Base-by-base conservation (phyloP, 2,888 invertebrate species). In the Aplocera efformata region DNA sequence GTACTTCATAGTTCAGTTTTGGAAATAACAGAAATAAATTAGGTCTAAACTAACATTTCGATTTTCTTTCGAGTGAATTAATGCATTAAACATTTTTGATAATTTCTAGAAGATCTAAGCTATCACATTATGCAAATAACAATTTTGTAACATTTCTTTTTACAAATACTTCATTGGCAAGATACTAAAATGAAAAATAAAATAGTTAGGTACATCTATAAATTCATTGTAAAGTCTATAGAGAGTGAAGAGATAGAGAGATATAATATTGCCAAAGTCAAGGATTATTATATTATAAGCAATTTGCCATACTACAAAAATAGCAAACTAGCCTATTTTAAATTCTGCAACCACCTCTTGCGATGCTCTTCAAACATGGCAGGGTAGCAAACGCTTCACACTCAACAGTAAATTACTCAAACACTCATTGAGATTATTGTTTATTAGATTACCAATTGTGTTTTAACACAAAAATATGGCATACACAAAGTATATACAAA, bases 81-180 rank as follows among this genome's bases (percentile, higher is more conserved):
- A 65, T 62, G 61, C 53, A 60, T 66, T 70, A 67, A n/a, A n/a
- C n/a, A n/a, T n/a, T 69, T 71, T 31, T 67, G 56, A 69, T 72
- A 70, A 64, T 66, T 67, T 64, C 67, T 67, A 81, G 67, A 82
- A 83, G 81, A 84, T 85, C 82, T 84, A 80, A 67, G 58, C 79
- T 84, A 85, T 86, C 86, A 85, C 83, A 81, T 72, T 68, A 59
- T 70, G 72, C 72, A 79, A 74, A 74, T 70, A 67, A 70, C 69
- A 75, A 72, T 72, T 75, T 74, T 64, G 64, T 72, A 71, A 64
- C 55, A 72, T 61, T 69, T 71, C 25, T 68, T 68, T 75, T 70
- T 71, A 76, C 67, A 79, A 79, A 83, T 81, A 86, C 76, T 85
- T 80, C 65, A 83, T 78, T 88, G 88, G 88, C 88, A 88, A 88